Percentiles rank a stretch among this genome's conserved stretches.
Evolutionary conservation across 1,140 invertebrate genomes (phyloP).

Genomic region (Pentalonia nigronervosa): DNA sequence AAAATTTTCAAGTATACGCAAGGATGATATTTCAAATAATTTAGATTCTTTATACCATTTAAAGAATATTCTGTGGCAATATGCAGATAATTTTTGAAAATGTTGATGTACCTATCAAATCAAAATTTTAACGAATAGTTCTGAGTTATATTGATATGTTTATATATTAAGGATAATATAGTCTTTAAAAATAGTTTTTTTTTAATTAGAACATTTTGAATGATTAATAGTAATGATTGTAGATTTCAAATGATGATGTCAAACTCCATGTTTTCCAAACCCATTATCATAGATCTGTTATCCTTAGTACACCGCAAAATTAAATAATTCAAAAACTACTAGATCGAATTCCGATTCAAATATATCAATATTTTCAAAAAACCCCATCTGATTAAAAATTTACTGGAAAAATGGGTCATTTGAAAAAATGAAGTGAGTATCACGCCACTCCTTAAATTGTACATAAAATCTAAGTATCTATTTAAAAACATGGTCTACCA

Average conservation of each 20-base stretch:
- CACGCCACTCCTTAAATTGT: not conserved
- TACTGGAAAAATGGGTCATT: not conserved
- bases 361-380: not conserved
- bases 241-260: not conserved
- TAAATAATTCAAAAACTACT: not conserved
- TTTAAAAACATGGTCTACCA: not conserved
- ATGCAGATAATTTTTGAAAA: too few relatives aligned
- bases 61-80: not conserved
- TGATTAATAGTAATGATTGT: not conserved
- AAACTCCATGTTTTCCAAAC: not conserved
- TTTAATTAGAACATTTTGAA: too few relatives aligned
- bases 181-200: too few relatives aligned
- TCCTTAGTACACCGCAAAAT: not conserved
- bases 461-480: not conserved
- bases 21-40: too few relatives aligned
- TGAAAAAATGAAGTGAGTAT: not conserved
- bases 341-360: not conserved
- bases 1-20: too few relatives aligned
- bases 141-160: not conserved
- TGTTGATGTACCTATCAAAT: not conserved
- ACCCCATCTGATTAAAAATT: too few relatives aligned
- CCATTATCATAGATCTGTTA: not conserved
- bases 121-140: not conserved
- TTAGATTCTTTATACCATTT: too few relatives aligned
- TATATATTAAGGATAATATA: too few relatives aligned